Base-by-base conservation (phyloP, 2,888 invertebrate species). In the Dryobota labecula region DNA sequence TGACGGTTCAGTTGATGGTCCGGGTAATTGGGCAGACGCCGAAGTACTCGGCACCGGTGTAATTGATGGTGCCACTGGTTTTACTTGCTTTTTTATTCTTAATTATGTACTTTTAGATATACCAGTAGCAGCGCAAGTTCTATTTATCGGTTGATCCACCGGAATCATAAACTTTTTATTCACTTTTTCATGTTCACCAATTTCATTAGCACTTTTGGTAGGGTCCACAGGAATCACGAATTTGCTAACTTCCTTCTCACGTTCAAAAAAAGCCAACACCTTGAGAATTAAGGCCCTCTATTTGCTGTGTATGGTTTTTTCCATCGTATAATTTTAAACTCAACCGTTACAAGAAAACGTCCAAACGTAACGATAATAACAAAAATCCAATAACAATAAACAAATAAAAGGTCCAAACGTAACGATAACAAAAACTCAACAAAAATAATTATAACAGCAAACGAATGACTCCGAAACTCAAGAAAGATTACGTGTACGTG, bases 211-310 rank as follows among this genome's bases (percentile, higher is more conserved):
- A 43, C 43, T 43, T 43, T 43, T 43, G 6, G 6, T 54, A 33
- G 41, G 64, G 64, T 54, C 54, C 41, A 53, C 53, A 64, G 64
- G 30, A 38, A 64, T 53, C 53, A 41, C 5, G 6, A 65, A 65
- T 43, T 56, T 65, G 56, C 65, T 74, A 24, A 74, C 38, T 71
- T 71, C 61, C 38, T 74, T 70, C 62, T 75, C 71, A 36, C 57
- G 53, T 75, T 75, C 63, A 69, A 72, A 72, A 75, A 53, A 67
- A 67, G 63, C 47, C 56, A 75, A 63, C 27, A 75, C 71, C 57
- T 75, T 75, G 36, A 75, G 62, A 38, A 75, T 66, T 18, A 75
- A n/a, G 66, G 62, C 66, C 33, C 67, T 63, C 24, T 72, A 67
- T 65, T 65, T 65, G 5, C 65, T 43, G 65, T 69, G 56, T 65